Evolutionary conservation across 2,888 invertebrate species (phyloP).

Genomic region (Esperia sulphurella): DNA sequence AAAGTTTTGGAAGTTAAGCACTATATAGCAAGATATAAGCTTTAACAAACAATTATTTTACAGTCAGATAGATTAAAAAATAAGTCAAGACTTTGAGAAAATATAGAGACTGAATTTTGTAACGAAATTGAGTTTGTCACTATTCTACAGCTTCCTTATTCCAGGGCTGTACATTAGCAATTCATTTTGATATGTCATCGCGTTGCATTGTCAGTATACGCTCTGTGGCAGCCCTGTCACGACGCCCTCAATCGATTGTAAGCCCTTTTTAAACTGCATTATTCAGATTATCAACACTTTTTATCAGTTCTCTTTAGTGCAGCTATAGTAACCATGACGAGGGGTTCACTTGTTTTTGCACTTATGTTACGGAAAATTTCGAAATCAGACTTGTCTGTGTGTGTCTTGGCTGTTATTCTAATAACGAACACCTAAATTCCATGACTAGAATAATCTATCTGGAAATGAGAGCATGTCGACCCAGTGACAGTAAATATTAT

Average conservation of each 20-base stretch:
- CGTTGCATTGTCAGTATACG: constrained; percentile 38
- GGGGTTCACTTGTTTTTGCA: constrained; percentile 15
- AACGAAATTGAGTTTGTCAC: neutral
- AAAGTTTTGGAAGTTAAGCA: too few relatives aligned
- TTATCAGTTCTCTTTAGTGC: constrained; percentile 10
- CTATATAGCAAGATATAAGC: too few relatives aligned
- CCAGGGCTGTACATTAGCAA: constrained; percentile 53
- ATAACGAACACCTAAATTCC: constrained; percentile 11
- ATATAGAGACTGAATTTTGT: too few relatives aligned
- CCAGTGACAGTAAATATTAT: constrained; percentile 69
- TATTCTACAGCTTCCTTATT: constrained; percentile 27
- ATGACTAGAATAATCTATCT: constrained; percentile 56
- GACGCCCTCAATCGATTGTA: constrained; percentile 33
- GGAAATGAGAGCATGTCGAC: constrained; percentile 55
- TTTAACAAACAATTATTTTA: too few relatives aligned
- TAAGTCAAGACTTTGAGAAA: too few relatives aligned
- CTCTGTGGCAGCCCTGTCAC: constrained; percentile 43
- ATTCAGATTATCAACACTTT: constrained; percentile 58
- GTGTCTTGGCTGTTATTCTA: constrained; percentile 6
- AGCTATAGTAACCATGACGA: constrained; percentile 8
- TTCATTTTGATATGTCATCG: constrained; percentile 75
- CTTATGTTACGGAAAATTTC: neutral
- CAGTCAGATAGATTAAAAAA: too few relatives aligned
- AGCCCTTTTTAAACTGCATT: constrained; percentile 53
- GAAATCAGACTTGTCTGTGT: neutral